Base-by-base conservation (phyloP, 2,888 invertebrate species). In the Acleris laterana region DNA sequence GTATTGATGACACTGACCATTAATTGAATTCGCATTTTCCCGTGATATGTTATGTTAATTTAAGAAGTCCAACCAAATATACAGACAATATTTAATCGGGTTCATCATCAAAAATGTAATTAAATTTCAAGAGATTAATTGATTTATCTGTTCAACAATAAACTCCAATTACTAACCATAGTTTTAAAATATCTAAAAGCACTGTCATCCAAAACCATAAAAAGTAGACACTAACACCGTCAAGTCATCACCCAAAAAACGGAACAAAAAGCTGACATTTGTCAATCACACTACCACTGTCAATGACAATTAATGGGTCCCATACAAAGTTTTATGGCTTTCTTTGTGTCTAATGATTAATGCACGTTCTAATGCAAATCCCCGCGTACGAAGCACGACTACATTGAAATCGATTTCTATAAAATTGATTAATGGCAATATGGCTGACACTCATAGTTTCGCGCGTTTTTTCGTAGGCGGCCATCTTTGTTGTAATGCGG, bases 291-390 rank as follows among this genome's bases (percentile, higher is more conserved):
- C 85, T 87, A 84, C 83, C 79, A 69, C 84, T 89, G 92, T 89
- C 93, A 89, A 90, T 93, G 90, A 93, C 92, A 92, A 92, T 91
- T 91, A 91, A 92, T 92, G 90, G 84, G 84, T 78, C 77, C 87
- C 79, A 90, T 91, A 88, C 87, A 90, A 84, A 89, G 87, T 89
- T 91, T 89, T 90, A 90, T 89, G 86, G 90, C 82, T 85, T 87
- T 89, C 90, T 89, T 90, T 89, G 89, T 90, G 80, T 78, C 81
- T 85, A 81, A 92, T 93, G 93, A 93, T 93, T 91, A 93, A 92
- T 93, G 93, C 80, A 90, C 89, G 86, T 86, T 83, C 91, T 93
- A 92, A 93, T 93, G 92, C 92, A 92, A 93, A 93, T 92, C 90
- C 85, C 78, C 77, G 74, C 80, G 77, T 78, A 72, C 78, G 74